Conservation (phyloP, 2,888 invertebrate genomes). For the Byasa hedistus region DNA sequence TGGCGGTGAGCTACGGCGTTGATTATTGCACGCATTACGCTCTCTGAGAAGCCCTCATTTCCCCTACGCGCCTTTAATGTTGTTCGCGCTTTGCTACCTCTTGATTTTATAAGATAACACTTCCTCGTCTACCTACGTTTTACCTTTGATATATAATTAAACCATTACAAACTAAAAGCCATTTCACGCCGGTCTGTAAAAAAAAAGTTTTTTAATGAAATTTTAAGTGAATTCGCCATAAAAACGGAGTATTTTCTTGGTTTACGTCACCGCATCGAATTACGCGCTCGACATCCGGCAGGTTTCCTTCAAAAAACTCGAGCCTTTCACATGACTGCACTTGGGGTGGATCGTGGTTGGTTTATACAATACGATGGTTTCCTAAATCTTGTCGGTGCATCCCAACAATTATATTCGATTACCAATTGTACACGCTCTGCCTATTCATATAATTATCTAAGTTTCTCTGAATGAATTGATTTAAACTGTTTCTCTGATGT, state of each 20-base stretch:
- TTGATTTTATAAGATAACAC: conserved; percentile 21
- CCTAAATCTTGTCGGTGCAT: neutral
- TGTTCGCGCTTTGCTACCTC: conserved; percentile 17
- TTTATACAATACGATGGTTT: conserved; percentile 41
- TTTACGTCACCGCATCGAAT: conserved; percentile 59
- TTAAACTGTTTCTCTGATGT: no score
- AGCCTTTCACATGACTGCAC: conserved; percentile 63
- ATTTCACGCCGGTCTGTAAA: neutral
- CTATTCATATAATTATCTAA: neutral
- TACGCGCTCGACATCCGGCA: conserved; percentile 63
- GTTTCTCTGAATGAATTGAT: no score
- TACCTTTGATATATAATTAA: neutral
- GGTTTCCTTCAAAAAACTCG: conserved; percentile 53
- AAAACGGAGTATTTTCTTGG: neutral
- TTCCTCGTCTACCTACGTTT: conserved; percentile 3
- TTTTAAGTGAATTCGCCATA: neutral
- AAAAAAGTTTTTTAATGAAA: conserved; percentile 1
- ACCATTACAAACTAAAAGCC: neutral
- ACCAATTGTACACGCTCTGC: neutral
- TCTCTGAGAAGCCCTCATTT: conserved; percentile 45
- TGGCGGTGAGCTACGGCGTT: conserved; percentile 62
- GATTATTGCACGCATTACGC: conserved; percentile 73
- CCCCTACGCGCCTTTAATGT: conserved; percentile 25
- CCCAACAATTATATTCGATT: neutral
- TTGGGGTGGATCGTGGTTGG: conserved; percentile 37